Evolutionary conservation across 2,888 invertebrate species (phyloP), one percentile per base, ranked within the genome.

Genomic region (Bellardia pandia): DNA sequence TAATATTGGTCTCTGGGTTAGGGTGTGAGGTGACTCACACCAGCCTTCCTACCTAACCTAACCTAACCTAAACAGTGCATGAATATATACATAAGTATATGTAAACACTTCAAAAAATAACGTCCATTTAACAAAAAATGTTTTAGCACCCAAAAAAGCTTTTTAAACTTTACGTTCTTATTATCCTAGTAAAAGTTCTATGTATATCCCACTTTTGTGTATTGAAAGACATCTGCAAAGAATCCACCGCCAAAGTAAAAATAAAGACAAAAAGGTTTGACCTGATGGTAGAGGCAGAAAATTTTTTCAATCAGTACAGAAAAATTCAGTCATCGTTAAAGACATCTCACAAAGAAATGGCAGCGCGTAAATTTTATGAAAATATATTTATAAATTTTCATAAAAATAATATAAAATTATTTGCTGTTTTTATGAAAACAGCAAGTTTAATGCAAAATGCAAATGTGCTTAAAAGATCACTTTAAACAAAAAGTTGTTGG

Each of bases 381-480:
- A 92, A 91, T 89, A 91, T 91, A 89, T 91, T 92, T 86, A 91
- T 91, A 89, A 93, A 93, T 92, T 92, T 93, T 90, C 93, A 93
- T 89, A 93, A 93, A 91, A 93, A 93, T 88, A 93, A 93, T 88
- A 92, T 92, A 78, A 93, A 93, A 90, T 89, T 93, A 86, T 93
- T 92, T 93, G 93, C 93, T 91, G 93, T 93, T 91, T 93, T 93
- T 86, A 93, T 93, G 92, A 93, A 93, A 93, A 93, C 93, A 90
- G 93, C 93, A 90, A 93, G 92, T 92, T 89, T 93, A 90, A 92
- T 93, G 92, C 92, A 92, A 91, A 93, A 92, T 89, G 91, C 90
- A 72, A 92, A 92, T 88, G 92, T 92, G 74, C 90, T 92, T 33
- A 92, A 92, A 90, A 91, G 92, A 88, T 92, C 92, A 86, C 92